Percentiles rank a stretch among this genome's conserved stretches.
These are phyloP conservation scores for Cynopterus sphinx DNA, from an alignment of 2,797 vertebrate species.

Conservation along the genomic window DNA sequence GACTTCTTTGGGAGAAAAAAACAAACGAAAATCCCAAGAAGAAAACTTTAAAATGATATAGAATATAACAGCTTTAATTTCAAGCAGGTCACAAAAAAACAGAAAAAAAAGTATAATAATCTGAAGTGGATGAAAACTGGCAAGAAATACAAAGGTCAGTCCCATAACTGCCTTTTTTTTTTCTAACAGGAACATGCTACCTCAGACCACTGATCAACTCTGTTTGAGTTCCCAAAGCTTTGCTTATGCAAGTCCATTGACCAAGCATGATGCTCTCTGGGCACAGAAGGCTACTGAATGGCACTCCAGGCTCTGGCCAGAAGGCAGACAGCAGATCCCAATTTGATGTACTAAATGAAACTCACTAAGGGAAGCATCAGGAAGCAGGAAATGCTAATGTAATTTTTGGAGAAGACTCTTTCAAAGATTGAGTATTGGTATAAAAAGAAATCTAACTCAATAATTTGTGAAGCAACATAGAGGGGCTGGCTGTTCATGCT, in stretches of 20 bases:
- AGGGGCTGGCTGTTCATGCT: neutral
- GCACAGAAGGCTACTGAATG: neutral
- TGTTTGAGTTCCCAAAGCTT: neutral
- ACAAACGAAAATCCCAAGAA: neutral
- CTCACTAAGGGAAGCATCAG: neutral
- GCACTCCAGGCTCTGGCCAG: neutral
- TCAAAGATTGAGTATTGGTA: neutral
- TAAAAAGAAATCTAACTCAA: neutral
- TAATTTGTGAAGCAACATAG: neutral
- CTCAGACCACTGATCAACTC: neutral
- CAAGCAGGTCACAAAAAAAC: neutral
- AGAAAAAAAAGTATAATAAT: neutral
- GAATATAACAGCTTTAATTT: neutral
- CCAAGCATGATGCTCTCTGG: neutral
- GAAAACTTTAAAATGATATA: neutral
- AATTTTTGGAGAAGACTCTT: neutral
- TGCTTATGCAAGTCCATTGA: neutral
- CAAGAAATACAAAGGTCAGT: neutral
- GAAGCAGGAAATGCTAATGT: neutral
- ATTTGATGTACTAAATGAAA: neutral
- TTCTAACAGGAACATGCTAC: neutral
- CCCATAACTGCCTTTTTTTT: accelerated
- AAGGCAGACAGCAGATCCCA: neutral
- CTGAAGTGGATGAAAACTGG: neutral
- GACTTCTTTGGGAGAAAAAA: neutral